phyloP scores from a whole-genome alignment of 2,888 invertebrate species.

The Agapostemon virescens region DNA sequence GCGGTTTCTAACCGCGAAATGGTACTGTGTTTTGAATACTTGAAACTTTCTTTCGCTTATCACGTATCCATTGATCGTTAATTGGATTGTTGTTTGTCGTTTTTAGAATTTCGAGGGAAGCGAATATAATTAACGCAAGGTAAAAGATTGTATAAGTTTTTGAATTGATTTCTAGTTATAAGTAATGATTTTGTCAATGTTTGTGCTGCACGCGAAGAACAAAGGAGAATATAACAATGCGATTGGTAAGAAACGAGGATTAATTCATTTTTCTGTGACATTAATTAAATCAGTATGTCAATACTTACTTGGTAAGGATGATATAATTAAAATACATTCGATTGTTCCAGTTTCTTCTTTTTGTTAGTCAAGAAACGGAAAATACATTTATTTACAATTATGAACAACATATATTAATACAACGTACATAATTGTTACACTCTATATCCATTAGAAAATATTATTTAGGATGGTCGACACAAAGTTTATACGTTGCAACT shows the following conservation, averaged over 20 bases:
- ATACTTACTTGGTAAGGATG: not conserved
- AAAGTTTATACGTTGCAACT: not conserved
- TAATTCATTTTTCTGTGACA: not conserved
- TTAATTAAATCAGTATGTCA: not conserved
- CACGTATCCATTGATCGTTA: not conserved
- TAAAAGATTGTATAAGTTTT: conserved; percentile 71
- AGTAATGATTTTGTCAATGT: not conserved
- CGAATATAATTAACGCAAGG: conserved; percentile 87
- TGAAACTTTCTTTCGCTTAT: not conserved
- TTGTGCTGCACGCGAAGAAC: not conserved
- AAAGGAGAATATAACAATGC: not conserved
- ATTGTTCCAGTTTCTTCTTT: not conserved
- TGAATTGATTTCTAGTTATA: not conserved
- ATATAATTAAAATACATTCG: not conserved
- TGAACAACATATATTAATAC: not conserved
- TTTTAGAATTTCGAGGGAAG: not conserved
- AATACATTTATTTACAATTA: not conserved
- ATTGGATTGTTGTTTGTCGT: not conserved
- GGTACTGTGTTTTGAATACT: not conserved
- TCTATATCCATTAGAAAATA: not conserved
- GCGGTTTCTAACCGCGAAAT: not conserved
- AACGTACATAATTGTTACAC: not conserved
- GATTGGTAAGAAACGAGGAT: not conserved
- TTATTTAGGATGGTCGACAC: not conserved
- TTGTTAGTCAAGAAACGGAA: not conserved